A percentile compares a stretch with the other conserved stretches of the same genome.
phyloP scores from a whole-genome alignment of 2,113 vertebrate genomes.

The Gobius niger region DNA sequence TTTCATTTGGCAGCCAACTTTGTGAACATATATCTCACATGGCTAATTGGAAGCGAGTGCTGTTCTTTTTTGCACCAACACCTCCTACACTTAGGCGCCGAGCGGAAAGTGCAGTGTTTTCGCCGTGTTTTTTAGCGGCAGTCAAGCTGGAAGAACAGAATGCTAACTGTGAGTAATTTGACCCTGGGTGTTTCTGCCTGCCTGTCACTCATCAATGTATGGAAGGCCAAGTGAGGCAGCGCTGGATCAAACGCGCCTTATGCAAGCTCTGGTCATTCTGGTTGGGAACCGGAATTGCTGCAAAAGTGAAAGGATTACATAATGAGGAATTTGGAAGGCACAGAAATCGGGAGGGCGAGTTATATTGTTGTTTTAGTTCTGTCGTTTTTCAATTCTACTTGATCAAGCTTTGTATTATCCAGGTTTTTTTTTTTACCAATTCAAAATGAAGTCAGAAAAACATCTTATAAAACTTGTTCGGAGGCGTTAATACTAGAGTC shows the following conservation, averaged over 20 bases:
- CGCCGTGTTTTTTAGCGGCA: constrained; percentile 60
- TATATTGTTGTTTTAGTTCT: too few species aligned
- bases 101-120: constrained; percentile 57
- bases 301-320: constrained; percentile 27
- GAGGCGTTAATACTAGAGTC: too few species aligned
- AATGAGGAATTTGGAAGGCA: background rate
- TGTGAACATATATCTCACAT: constrained; percentile 49
- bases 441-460: too few species aligned
- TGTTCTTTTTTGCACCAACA: constrained; percentile 56
- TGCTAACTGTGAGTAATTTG: constrained; percentile 68
- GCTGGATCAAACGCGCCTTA: constrained; percentile 45
- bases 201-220: constrained; percentile 70
- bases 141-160: constrained; percentile 64
- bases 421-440: too few species aligned
- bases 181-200: constrained; percentile 56
- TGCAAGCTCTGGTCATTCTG: constrained; percentile 20
- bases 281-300: constrained; percentile 37
- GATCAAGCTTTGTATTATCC: too few species aligned
- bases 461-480: too few species aligned
- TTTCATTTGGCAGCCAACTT: constrained; percentile 8
- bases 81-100: constrained; percentile 65
- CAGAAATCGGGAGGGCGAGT: too few species aligned
- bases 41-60: constrained; percentile 59
- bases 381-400: background rate
- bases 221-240: constrained; percentile 60